A percentile compares a stretch with the other conserved stretches of the same genome.
Evolutionary conservation across 2,113 vertebrate genomes (phyloP).

Genomic region (Aspidoscelis tigris): DNA sequence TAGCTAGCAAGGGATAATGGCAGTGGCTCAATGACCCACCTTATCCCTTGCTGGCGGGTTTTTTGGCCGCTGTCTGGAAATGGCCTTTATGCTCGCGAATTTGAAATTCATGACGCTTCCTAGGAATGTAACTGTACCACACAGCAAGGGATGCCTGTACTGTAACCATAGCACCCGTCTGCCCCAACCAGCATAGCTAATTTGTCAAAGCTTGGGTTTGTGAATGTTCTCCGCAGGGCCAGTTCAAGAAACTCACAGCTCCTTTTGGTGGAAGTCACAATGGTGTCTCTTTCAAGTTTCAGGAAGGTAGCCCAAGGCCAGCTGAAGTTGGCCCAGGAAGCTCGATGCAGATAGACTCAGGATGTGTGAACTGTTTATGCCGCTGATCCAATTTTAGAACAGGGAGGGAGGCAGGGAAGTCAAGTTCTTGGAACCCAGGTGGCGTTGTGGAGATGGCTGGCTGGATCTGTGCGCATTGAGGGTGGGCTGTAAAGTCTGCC

Average conservation of each 20-base stretch:
- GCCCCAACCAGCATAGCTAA: background rate
- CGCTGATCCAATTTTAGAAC: background rate
- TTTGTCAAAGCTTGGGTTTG: background rate
- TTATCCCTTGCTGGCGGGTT: too few relatives aligned
- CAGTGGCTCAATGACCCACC: too few relatives aligned
- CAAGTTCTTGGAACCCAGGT: background rate
- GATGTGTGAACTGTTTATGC: background rate
- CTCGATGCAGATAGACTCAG: background rate
- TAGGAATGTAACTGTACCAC: too few relatives aligned
- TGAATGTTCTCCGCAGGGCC: too few relatives aligned
- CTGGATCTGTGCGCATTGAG: background rate
- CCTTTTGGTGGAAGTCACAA: background rate
- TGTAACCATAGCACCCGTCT: too few relatives aligned
- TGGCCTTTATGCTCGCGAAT: too few relatives aligned
- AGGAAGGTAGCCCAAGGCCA: background rate
- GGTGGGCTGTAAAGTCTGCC: background rate
- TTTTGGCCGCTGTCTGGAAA: too few relatives aligned
- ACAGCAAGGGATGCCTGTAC: too few relatives aligned
- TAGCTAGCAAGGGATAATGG: too few relatives aligned
- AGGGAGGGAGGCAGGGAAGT: background rate
- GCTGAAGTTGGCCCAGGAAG: too few relatives aligned
- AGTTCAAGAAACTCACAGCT: background rate
- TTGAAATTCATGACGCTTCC: too few relatives aligned
- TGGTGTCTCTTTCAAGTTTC: too few relatives aligned
- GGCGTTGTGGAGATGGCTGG: background rate